Evolutionary conservation across 2,888 invertebrate genomes (phyloP).

Genomic region (Cheilosia scutellata): DNA sequence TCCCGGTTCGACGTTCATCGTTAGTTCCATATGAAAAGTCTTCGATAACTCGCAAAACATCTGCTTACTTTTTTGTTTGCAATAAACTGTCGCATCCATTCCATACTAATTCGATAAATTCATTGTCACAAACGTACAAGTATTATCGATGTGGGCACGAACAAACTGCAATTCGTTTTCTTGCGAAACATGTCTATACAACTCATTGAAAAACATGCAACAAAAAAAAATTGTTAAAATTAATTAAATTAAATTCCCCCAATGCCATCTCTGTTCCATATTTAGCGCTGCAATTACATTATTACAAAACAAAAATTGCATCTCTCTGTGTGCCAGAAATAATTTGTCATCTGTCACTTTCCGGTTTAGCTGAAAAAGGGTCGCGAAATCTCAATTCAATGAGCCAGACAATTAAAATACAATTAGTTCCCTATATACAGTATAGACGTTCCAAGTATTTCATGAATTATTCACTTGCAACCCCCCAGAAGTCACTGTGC

Average conservation of each 20-base stretch:
- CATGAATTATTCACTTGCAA: constrained; percentile 37
- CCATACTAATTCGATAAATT: too few species aligned
- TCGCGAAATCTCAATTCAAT: constrained; percentile 21
- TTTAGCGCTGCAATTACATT: constrained; percentile 15
- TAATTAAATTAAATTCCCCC: background rate
- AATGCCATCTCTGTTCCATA: constrained; percentile 19
- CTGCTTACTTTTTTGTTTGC: too few species aligned
- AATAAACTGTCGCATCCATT: too few species aligned
- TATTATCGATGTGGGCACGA: too few species aligned
- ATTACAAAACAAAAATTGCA: constrained; percentile 3
- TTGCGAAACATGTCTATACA: too few species aligned
- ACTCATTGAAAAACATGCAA: too few species aligned
- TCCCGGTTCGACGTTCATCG: too few species aligned
- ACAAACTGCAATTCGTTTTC: too few species aligned
- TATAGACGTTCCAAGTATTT: background rate
- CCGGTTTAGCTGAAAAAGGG: constrained; percentile 55
- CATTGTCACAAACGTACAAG: too few species aligned
- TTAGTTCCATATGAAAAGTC: too few species aligned
- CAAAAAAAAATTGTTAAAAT: too few species aligned
- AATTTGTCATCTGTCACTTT: constrained; percentile 28
- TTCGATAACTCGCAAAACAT: too few species aligned
- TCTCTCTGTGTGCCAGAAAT: constrained; percentile 22
- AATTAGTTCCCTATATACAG: constrained; percentile 36
- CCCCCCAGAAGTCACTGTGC: background rate
- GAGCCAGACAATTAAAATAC: constrained; percentile 53